Base-by-base conservation (phyloP, 2,797 vertebrate genomes). In the Cynodonichthys magdalenae region DNA sequence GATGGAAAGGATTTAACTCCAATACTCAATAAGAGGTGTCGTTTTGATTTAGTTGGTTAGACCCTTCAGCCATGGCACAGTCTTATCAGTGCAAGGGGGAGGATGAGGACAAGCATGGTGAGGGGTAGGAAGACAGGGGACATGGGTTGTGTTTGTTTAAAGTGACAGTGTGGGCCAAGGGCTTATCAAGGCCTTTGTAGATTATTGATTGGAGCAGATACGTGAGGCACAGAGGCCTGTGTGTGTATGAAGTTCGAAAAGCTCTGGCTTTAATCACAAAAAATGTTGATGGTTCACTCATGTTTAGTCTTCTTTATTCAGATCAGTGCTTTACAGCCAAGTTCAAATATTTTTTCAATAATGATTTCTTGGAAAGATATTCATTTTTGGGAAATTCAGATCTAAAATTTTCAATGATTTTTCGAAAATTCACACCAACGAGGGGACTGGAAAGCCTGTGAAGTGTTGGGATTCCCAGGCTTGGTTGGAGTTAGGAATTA, bases 181-280 rank as follows among this genome's bases (percentile, higher is more conserved):
- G 94, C 94, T 97, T 97, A 96, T 96, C 95, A 94, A 94, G 94
- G 93, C 92, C 95, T 95, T 95, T 95, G 92, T 94, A 94, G 93
- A 91, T 95, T 95, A 98, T 97, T 95, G 96, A 97, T 97, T 93
- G 89, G 92, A 90, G 93, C 93, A 95, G 95, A 96, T 96, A 95
- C 86, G 93, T 94, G 94, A 85, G 81, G 82, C 67, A 77, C 80
- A 31, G 69, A 57, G 75, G 47, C 34, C 56, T 48, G 4, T 54
- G 93, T 93, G 92, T 93, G 92, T 86, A 90, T 41, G 54, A 53
- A 73, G 77, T 83, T 83, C 46, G 27, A 81, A 75, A 83, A 85
- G 66, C 60, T 82, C 87, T 85, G 87, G 73, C 17, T 90, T 78
- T 48, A 83, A 73, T 86, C 85, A 71, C 10, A 44, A 31, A 80